These are phyloP conservation scores for Craseonycteris thonglongyai DNA, from an alignment of 2,113 vertebrate species.

Conservation along the genomic window DNA sequence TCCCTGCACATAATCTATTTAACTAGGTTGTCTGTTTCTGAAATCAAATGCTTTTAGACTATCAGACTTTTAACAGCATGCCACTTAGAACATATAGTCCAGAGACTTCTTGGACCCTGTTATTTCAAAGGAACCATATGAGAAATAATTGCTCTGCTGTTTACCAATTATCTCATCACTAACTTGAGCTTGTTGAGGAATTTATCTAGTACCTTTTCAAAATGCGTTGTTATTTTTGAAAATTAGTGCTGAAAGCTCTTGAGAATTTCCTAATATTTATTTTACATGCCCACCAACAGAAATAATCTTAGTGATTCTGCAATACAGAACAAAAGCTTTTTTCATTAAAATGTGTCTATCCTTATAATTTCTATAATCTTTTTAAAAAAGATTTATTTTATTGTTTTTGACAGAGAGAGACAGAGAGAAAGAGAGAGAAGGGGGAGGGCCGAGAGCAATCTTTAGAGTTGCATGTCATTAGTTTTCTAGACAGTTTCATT, in stretches of 20 bases:
- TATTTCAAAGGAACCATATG: neutral
- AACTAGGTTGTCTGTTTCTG: slow-evolving; percentile 20
- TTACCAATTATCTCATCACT: neutral
- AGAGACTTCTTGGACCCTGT: neutral
- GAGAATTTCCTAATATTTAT: neutral
- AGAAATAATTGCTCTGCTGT: neutral
- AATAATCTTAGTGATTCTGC: neutral
- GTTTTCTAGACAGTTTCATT: no score
- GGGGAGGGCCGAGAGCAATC: no score
- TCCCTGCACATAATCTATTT: neutral
- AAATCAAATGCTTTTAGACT: slow-evolving; percentile 18
- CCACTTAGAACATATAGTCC: neutral
- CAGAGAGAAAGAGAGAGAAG: no score
- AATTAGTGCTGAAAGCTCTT: neutral
- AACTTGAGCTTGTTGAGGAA: neutral
- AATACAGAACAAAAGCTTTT: neutral
- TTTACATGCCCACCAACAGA: neutral
- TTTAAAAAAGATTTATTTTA: no score
- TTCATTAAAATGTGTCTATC: neutral
- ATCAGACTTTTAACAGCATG: neutral
- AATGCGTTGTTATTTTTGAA: neutral
- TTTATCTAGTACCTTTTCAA: neutral
- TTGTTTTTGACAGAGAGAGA: no score
- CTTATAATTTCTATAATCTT: neutral
- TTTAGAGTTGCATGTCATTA: no score